Evolutionary conservation across 2,888 invertebrate genomes (phyloP).

Genomic region (Chromoteleia sp.): DNA sequence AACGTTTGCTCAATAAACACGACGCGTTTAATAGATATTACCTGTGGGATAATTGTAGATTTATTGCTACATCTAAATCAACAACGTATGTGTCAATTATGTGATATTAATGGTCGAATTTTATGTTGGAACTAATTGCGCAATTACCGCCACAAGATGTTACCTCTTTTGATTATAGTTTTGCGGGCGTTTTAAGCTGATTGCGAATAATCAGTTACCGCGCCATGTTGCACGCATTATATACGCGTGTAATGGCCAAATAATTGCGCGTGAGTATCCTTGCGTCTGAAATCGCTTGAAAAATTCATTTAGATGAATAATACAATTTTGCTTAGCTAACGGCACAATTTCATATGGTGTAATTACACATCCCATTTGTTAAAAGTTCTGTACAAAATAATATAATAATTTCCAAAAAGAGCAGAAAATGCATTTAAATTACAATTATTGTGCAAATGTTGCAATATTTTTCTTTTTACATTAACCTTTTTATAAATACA

Average conservation of each 20-base stretch:
- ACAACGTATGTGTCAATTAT: constrained; percentile 60
- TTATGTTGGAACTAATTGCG: constrained; percentile 56
- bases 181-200: constrained; percentile 66
- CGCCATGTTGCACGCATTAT: constrained; percentile 57
- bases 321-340: no score
- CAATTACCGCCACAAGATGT: constrained; percentile 60
- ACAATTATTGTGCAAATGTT: no score
- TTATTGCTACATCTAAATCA: constrained; percentile 62
- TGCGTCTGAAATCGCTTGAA: not conserved
- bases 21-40: constrained; percentile 35
- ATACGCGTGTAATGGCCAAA: constrained; percentile 39
- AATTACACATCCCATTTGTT: no score
- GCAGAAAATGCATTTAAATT: no score
- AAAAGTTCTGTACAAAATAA: no score
- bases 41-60: constrained; percentile 43
- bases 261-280: constrained; percentile 18
- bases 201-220: constrained; percentile 62
- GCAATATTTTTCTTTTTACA: no score
- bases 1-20: constrained; percentile 37
- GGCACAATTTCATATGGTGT: no score
- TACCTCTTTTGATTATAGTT: constrained; percentile 67
- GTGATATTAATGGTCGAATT: constrained; percentile 59
- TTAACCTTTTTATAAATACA: no score
- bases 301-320: not conserved
- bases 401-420: no score